phyloP scores from a whole-genome alignment of 1,140 invertebrate species.

The Conus ventricosus region DNA sequence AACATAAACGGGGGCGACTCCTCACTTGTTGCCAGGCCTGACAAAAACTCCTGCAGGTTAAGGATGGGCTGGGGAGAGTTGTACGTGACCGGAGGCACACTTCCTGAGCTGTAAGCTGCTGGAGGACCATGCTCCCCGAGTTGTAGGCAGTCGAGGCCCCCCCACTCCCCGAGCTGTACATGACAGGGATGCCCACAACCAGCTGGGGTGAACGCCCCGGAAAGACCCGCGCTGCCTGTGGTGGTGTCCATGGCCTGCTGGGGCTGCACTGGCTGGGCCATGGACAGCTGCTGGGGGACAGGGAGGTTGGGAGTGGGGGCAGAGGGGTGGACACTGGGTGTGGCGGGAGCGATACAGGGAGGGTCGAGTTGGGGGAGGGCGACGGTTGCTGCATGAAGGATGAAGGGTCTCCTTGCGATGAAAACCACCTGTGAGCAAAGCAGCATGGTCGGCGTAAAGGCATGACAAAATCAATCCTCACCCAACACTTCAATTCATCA shows the following conservation, averaged over 20 bases:
- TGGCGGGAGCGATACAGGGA: neutral
- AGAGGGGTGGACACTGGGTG: constrained; percentile 5
- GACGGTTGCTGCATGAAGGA: constrained; percentile 28
- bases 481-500: too few species aligned
- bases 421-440: neutral
- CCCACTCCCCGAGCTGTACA: neutral
- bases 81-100: neutral
- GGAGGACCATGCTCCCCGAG: neutral
- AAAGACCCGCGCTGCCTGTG: neutral
- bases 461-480: too few species aligned
- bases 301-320: too few species aligned
- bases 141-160: neutral
- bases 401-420: neutral
- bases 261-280: constrained; percentile 19
- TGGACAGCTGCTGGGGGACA: neutral
- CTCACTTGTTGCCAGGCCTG: neutral
- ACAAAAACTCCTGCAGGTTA: constrained; percentile 30
- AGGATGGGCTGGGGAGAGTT: constrained; percentile 3
- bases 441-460: neutral
- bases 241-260: constrained; percentile 33
- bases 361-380: constrained; percentile 34
- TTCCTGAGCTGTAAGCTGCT: neutral
- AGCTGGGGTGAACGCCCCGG: neutral
- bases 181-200: neutral
- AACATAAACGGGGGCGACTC: neutral